phyloP scores from a whole-genome alignment of 2,113 vertebrate species.

The Glareola pratincola region DNA sequence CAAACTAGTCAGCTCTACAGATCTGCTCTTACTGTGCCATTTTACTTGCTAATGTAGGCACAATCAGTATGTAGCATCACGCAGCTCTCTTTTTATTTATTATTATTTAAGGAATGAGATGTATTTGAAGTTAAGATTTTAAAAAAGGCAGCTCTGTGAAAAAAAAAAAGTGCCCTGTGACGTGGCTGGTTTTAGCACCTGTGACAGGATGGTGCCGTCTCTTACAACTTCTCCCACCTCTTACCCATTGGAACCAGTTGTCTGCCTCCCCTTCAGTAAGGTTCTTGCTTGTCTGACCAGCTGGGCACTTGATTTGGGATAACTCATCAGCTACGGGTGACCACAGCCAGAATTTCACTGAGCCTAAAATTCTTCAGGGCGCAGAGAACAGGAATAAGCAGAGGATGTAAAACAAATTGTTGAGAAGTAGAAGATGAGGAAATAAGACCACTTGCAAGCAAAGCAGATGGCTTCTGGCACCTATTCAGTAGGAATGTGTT shows the following conservation, averaged over 20 bases:
- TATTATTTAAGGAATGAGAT: background rate
- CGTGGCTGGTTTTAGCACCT: background rate
- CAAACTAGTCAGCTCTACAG: background rate
- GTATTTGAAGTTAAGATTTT: background rate
- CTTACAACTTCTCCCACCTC: background rate
- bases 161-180: background rate
- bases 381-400: background rate
- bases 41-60: background rate
- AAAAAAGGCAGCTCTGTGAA: background rate
- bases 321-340: background rate
- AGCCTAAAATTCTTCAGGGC: background rate
- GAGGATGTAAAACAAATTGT: background rate
- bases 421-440: background rate
- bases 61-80: background rate
- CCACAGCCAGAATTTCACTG: background rate
- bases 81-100: background rate
- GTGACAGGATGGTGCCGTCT: background rate
- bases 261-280: background rate
- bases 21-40: background rate
- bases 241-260: background rate
- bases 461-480: background rate
- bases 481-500: background rate
- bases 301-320: background rate
- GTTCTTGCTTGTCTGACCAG: background rate
- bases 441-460: background rate